Evolutionary conservation across 2,113 vertebrate genomes (phyloP), one percentile per base, ranked within the genome.

Genomic region (Nibea coibor): DNA sequence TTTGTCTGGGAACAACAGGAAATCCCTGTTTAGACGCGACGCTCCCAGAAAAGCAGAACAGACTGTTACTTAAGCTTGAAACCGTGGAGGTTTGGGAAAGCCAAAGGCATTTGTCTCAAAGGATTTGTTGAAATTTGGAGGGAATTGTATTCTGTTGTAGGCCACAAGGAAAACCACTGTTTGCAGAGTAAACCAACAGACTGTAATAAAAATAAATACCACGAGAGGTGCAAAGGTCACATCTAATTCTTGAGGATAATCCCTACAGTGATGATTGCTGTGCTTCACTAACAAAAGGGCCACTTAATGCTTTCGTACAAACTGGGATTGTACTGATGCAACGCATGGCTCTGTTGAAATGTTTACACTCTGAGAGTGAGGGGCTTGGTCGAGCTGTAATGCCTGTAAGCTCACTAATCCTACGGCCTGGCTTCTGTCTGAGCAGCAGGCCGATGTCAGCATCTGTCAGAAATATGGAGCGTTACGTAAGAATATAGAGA

Each of bases 1-100:
- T 93, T 92, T 92, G 82, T 91, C 85, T 83, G 82, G 84, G 74
- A 88, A 89, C 85, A 90, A 92, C 91, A 94, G 93, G 93, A 94
- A 93, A 91, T 94, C 89, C 90, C 78, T 87, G 90, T 94, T 93
- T 93, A 89, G 81, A 93, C 10, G 19, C 42, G 2, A 42, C 4
- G 4, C 84, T 88, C 89, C 75, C 69, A 87, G 85, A 86, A 88
- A 87, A 81, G 58, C 56, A 78, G 78, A 80, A 85, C 82, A 90
- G 84, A 87, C 82, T 54, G 47, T 78, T 67, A 69, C 78, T 82
- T 75, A 71, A 86, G 65, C 64, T 65, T 19, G 9, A 68, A 78
- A 75, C 65, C 47, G 20, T 14, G 72, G 64, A 58, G 51, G 78
- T 56, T 77, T 83, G 39, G 68, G 71, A 82, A 86, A 84, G 70